phyloP scores from a whole-genome alignment of 1,140 invertebrate genomes.

The Drosophila setifemur region DNA sequence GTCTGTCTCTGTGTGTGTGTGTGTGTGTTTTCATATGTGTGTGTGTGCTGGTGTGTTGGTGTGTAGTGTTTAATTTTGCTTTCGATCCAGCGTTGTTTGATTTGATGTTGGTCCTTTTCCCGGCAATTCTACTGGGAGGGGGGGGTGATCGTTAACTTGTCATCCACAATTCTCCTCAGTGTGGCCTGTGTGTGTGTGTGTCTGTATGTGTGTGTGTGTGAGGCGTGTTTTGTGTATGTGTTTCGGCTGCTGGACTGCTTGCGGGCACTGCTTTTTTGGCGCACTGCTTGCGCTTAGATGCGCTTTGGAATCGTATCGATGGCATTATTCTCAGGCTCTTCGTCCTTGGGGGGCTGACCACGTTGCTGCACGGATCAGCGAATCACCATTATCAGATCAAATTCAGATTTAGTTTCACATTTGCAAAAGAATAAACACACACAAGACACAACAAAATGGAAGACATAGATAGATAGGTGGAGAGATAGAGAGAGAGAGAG shows the following conservation, averaged over 20 bases:
- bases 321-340: conserved; percentile 78
- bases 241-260: conserved; percentile 56
- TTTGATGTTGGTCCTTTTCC: conserved; percentile 48
- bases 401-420: conserved; percentile 1
- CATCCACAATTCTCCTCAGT: conserved; percentile 25
- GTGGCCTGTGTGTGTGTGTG: conserved; percentile 14
- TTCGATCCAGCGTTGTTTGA: conserved; percentile 37
- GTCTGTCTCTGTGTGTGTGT: conserved; percentile 14
- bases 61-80: background rate
- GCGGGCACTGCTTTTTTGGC: conserved; percentile 43
- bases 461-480: too few relatives aligned
- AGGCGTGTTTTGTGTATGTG: conserved; percentile 20
- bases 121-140: background rate
- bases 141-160: conserved; percentile 6
- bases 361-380: conserved; percentile 58
- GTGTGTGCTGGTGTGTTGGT: background rate
- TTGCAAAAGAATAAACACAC: conserved; percentile 35
- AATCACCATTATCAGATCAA: conserved; percentile 10
- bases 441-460: conserved; percentile 58
- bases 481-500: conserved; percentile 48
- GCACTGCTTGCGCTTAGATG: conserved; percentile 61
- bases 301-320: conserved; percentile 78
- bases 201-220: background rate
- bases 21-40: background rate
- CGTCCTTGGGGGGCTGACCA: conserved; percentile 76